Evolutionary conservation across 2,888 invertebrate species (phyloP).

Genomic region (Ochropacha duplaris): DNA sequence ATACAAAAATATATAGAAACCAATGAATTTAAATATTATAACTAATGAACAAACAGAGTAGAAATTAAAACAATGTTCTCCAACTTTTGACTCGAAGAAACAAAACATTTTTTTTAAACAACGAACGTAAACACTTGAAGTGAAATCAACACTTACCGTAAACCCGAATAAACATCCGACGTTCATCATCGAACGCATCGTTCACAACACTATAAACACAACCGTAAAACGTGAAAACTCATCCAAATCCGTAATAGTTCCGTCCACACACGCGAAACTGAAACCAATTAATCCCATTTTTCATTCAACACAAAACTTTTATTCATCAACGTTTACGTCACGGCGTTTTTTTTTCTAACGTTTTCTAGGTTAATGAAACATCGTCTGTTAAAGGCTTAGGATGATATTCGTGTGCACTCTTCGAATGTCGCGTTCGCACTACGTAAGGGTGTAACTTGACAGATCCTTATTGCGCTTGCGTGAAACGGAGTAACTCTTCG

Average conservation of each 20-base stretch:
- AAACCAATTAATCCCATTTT: conserved; percentile 34
- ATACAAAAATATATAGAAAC: no score
- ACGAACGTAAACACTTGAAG: conserved; percentile 17
- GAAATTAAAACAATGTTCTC: no score
- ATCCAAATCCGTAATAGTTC: conserved; percentile 31
- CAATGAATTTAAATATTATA: no score
- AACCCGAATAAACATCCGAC: conserved; percentile 59
- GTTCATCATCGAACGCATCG: conserved; percentile 62
- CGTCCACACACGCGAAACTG: conserved; percentile 27
- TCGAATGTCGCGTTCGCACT: conserved; percentile 63
- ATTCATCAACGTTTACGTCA: conserved; percentile 49
- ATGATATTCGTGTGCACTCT: conserved; percentile 47
- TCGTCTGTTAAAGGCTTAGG: conserved; percentile 30
- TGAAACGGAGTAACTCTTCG: conserved; percentile 74
- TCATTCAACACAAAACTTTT: conserved; percentile 51
- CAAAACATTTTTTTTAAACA: not conserved
- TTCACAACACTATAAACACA: conserved; percentile 56
- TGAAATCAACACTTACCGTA: conserved; percentile 52
- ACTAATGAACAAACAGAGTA: no score
- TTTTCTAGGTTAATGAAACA: conserved; percentile 53
- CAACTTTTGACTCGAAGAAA: not conserved
- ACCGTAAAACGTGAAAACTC: conserved; percentile 38
- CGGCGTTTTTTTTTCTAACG: conserved; percentile 15
- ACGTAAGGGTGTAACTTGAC: conserved; percentile 70
- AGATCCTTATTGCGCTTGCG: conserved; percentile 70